Percentiles rank a stretch among this genome's conserved stretches.
Evolutionary conservation across 2,797 vertebrate species (phyloP).

Genomic region (Darevskia mixta): DNA sequence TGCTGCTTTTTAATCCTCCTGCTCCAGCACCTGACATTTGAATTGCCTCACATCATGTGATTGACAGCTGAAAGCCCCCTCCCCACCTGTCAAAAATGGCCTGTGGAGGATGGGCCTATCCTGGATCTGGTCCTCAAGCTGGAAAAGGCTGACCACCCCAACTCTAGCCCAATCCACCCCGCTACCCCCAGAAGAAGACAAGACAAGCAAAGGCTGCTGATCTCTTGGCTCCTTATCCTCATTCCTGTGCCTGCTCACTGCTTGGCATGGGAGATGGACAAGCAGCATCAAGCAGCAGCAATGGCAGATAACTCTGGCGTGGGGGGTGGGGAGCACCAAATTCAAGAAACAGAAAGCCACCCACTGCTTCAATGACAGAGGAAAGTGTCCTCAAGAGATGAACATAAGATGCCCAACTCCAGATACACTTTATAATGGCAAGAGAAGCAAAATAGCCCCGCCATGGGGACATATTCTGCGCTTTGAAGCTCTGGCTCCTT

Average conservation of each 20-base stretch:
- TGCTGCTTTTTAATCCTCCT: neutral
- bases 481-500: neutral
- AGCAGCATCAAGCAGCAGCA: neutral
- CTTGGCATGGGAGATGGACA: too few relatives aligned
- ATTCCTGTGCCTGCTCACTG: neutral
- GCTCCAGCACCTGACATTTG: too few relatives aligned
- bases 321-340: neutral
- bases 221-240: neutral
- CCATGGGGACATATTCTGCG: neutral
- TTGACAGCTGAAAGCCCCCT: too few relatives aligned
- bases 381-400: constrained; percentile 37
- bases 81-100: too few relatives aligned
- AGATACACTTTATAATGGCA: neutral
- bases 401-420: neutral
- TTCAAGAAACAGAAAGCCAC: constrained; percentile 32
- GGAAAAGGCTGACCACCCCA: too few relatives aligned
- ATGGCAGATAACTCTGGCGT: neutral
- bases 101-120: too few relatives aligned
- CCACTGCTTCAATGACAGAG: constrained; percentile 40
- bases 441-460: neutral
- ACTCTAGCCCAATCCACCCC: too few relatives aligned
- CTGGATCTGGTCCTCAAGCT: too few relatives aligned
- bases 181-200: neutral
- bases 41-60: too few relatives aligned
- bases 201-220: neutral